phyloP scores from a whole-genome alignment of 2,888 invertebrate genomes.

The Amphipyra tragopoginis region DNA sequence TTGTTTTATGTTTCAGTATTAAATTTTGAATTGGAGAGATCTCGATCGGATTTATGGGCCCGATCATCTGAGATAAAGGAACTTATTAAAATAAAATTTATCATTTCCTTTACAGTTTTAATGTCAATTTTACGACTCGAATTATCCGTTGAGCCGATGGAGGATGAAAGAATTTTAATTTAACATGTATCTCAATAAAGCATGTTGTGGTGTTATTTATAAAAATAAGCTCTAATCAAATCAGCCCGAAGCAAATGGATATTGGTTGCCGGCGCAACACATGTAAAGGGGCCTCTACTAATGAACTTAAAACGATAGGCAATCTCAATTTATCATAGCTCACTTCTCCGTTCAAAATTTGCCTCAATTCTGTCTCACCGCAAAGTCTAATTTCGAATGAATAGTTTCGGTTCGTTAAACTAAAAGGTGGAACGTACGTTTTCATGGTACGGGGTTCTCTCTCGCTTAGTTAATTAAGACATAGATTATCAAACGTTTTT shows the following conservation, averaged over 20 bases:
- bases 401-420: constrained; percentile 32
- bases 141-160: constrained; percentile 55
- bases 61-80: constrained; percentile 72
- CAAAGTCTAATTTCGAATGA: constrained; percentile 50
- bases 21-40: constrained; percentile 72
- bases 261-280: constrained; percentile 84
- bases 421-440: constrained; percentile 59
- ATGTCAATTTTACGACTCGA: constrained; percentile 66
- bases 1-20: constrained; percentile 78
- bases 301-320: constrained; percentile 65
- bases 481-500: constrained; percentile 89
- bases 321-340: constrained; percentile 49
- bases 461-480: constrained; percentile 89
- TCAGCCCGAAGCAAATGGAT: constrained; percentile 83
- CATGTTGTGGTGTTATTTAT: constrained; percentile 66
- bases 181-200: constrained; percentile 53
- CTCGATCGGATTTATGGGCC: constrained; percentile 70
- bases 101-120: constrained; percentile 66
- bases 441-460: constrained; percentile 73
- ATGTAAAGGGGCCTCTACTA: constrained; percentile 83
- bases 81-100: constrained; percentile 76
- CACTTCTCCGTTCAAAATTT: constrained; percentile 34
- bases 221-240: constrained; percentile 80
- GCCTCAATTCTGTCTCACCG: constrained; percentile 10
- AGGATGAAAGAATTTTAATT: constrained; percentile 55